These are phyloP conservation scores for Epirrhoe tristata DNA, from an alignment of 2,888 invertebrate genomes.

Conservation along the genomic window DNA sequence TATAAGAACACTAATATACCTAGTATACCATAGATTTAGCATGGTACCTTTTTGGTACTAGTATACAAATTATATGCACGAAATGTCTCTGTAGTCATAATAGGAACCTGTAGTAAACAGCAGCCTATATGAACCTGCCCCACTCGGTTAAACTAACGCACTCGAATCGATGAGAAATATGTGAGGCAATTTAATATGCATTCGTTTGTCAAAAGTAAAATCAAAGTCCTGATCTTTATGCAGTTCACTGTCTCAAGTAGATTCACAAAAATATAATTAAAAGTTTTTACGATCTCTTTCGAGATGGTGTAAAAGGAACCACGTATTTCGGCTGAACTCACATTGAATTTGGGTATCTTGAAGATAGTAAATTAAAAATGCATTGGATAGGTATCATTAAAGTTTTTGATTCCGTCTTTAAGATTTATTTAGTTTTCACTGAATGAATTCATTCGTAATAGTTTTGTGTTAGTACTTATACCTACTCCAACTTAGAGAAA, in stretches of 20 bases:
- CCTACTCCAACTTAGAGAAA: too few species aligned
- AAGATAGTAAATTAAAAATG: constrained; percentile 31
- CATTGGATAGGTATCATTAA: constrained; percentile 27
- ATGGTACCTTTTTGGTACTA: too few species aligned
- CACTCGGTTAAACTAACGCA: too few species aligned
- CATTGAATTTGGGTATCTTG: constrained; percentile 54
- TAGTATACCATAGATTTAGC: too few species aligned
- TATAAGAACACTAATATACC: too few species aligned
- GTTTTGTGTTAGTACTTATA: background rate
- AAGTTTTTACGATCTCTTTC: constrained; percentile 78
- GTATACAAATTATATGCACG: too few species aligned
- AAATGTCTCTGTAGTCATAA: too few species aligned
- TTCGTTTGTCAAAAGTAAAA: too few species aligned
- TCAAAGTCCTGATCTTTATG: background rate
- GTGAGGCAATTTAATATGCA: too few species aligned
- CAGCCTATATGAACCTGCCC: too few species aligned
- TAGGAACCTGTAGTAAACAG: too few species aligned
- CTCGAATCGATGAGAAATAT: too few species aligned
- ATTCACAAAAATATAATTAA: constrained; percentile 79
- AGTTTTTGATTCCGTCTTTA: background rate
- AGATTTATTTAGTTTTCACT: background rate
- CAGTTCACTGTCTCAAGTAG: constrained; percentile 1
- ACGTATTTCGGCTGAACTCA: constrained; percentile 54
- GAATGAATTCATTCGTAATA: background rate
- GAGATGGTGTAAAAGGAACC: constrained; percentile 67